Evolutionary conservation across 2,113 vertebrate species (phyloP).

Genomic region (Phyllostomus discolor): DNA sequence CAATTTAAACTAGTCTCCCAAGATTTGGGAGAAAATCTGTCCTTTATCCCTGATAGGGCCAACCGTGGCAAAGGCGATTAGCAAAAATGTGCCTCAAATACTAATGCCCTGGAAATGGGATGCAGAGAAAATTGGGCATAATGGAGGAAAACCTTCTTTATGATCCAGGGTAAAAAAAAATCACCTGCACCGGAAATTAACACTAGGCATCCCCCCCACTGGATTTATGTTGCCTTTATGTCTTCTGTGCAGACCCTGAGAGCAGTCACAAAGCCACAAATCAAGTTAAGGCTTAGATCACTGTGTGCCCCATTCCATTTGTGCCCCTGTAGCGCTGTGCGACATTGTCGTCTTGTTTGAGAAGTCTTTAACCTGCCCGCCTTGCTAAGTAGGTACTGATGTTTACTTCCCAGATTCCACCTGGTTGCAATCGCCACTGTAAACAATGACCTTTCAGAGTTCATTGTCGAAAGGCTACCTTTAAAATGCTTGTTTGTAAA

Average conservation of each 20-base stretch:
- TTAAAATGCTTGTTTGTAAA: background rate
- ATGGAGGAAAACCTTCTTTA: conserved; percentile 30
- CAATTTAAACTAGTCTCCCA: conserved; percentile 47
- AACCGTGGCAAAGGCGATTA: conserved; percentile 57
- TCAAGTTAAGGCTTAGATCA: conserved; percentile 65
- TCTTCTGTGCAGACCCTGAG: conserved; percentile 55
- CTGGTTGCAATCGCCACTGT: background rate
- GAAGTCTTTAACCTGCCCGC: conserved; percentile 44
- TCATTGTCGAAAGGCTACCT: background rate
- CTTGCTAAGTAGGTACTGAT: conserved; percentile 23
- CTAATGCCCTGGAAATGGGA: conserved; percentile 48
- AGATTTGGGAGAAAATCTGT: conserved; percentile 48
- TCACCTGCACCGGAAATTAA: conserved; percentile 45
- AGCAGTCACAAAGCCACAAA: conserved; percentile 69
- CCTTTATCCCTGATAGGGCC: conserved; percentile 31
- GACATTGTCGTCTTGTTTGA: background rate
- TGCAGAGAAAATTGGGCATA: conserved; percentile 54
- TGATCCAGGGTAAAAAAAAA: background rate
- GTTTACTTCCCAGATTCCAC: conserved; percentile 9
- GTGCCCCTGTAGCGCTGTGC: conserved; percentile 56
- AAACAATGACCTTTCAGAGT: conserved; percentile 27
- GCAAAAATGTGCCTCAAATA: conserved; percentile 53
- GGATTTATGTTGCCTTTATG: conserved; percentile 51
- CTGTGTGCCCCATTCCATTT: conserved; percentile 68
- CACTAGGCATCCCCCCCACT: conserved; percentile 1